Evolutionary conservation across 1,140 invertebrate species (phyloP).

Genomic region (Rhopalosiphum padi): DNA sequence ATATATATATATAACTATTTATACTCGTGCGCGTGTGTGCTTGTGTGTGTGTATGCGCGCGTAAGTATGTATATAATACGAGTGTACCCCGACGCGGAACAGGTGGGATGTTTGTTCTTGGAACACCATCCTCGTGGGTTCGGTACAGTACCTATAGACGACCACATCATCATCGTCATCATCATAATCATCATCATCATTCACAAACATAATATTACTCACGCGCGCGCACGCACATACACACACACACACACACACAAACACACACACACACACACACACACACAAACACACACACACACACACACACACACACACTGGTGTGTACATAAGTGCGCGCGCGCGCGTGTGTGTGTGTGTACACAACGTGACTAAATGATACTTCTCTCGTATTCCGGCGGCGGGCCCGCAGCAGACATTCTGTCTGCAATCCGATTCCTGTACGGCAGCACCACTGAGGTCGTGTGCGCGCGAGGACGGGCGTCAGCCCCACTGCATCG

Average conservation of each 20-base stretch:
- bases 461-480: constrained; percentile 19
- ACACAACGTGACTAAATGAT: constrained; percentile 37
- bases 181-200: constrained; percentile 19
- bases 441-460: not conserved
- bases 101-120: constrained; percentile 48
- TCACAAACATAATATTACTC: constrained; percentile 34
- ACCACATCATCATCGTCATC: constrained; percentile 15
- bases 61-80: not conserved
- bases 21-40: not conserved
- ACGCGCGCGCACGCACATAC: not conserved
- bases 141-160: not conserved
- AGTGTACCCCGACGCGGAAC: not conserved
- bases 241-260: not conserved
- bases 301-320: not conserved
- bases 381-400: constrained; percentile 15
- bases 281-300: not conserved
- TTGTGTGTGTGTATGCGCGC: not conserved
- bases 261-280: not conserved
- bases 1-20: not conserved
- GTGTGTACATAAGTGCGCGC: no score
- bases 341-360: not conserved
- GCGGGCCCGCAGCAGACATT: not conserved
- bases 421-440: constrained; percentile 44
- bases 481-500: not conserved
- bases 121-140: constrained; percentile 19